Evolutionary conservation across 92 coral and sea anemone genomes (phyloP).

Genomic region (Plumapathes pennacea): DNA sequence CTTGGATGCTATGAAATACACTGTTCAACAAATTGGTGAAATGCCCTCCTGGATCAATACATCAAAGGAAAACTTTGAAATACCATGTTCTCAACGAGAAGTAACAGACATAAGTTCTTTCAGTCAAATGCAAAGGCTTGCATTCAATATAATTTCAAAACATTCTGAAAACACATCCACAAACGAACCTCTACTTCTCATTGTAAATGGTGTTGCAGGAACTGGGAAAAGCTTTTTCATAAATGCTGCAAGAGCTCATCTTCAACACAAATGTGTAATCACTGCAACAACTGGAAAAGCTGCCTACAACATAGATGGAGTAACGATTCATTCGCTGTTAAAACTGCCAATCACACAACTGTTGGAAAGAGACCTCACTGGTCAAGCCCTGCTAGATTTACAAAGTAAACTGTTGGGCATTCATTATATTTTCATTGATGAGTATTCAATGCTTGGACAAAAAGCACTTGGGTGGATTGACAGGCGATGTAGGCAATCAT

Average conservation of each 20-base stretch:
- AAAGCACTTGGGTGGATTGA: conserved; percentile 46
- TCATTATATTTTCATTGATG: conserved; percentile 37
- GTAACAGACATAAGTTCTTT: conserved; percentile 1
- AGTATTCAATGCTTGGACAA: conserved; percentile 59
- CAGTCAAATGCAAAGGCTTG: conserved; percentile 6
- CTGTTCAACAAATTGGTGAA: conserved; percentile 29
- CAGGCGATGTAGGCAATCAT: conserved; percentile 41
- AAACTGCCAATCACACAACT: conserved; percentile 18
- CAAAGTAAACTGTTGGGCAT: conserved; percentile 11
- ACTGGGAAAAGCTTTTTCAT: conserved; percentile 52
- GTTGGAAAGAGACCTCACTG: conserved; percentile 27
- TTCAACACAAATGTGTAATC: conserved; percentile 39
- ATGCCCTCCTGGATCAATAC: conserved; percentile 27
- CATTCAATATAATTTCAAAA: conserved; percentile 3
- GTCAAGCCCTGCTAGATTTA: conserved; percentile 25
- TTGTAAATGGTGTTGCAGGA: conserved; percentile 55
- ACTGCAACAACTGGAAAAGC: conserved; percentile 52
- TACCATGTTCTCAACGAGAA: neutral
- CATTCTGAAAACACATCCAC: conserved; percentile 15
- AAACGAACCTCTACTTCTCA: conserved; percentile 32
- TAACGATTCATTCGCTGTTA: conserved; percentile 28
- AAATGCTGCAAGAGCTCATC: conserved; percentile 8
- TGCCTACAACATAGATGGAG: conserved; percentile 28
- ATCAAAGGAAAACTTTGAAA: conserved; percentile 7
- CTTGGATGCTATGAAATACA: conserved; percentile 17